Evolutionary conservation across 2,888 invertebrate genomes (phyloP).

Genomic region (Clivina fossor): DNA sequence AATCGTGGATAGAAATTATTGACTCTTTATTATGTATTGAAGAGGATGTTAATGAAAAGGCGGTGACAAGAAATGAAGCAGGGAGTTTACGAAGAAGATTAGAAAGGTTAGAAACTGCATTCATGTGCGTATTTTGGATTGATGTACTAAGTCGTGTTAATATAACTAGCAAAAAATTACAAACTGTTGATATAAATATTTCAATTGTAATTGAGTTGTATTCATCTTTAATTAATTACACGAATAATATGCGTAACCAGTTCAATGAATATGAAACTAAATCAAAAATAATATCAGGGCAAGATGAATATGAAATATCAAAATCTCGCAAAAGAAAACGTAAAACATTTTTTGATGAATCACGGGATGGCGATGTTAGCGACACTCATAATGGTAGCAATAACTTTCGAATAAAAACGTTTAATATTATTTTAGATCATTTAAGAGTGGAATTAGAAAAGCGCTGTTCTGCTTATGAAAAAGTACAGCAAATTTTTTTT

Average conservation of each 20-base stretch:
- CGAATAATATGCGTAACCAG: neutral
- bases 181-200: slow-evolving; percentile 3
- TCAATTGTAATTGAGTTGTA: neutral
- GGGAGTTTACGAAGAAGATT: neutral
- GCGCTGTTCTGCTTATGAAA: too few relatives aligned
- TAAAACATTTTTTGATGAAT: too few relatives aligned
- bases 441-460: too few relatives aligned
- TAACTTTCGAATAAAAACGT: too few relatives aligned
- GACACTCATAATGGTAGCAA: too few relatives aligned
- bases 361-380: too few relatives aligned
- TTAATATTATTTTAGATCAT: too few relatives aligned
- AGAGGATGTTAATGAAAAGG: neutral
- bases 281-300: too few relatives aligned
- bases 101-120: slow-evolving; percentile 5
- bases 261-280: neutral
- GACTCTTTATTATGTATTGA: neutral
- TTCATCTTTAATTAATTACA: neutral
- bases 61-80: neutral
- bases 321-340: too few relatives aligned
- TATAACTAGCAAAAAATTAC: neutral
- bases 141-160: neutral
- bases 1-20: neutral
- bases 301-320: too few relatives aligned
- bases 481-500: too few relatives aligned
- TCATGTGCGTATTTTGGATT: slow-evolving; percentile 1